These are phyloP conservation scores for Arrhopalites spinosus DNA, from an alignment of 2,888 invertebrate genomes.

Conservation along the genomic window DNA sequence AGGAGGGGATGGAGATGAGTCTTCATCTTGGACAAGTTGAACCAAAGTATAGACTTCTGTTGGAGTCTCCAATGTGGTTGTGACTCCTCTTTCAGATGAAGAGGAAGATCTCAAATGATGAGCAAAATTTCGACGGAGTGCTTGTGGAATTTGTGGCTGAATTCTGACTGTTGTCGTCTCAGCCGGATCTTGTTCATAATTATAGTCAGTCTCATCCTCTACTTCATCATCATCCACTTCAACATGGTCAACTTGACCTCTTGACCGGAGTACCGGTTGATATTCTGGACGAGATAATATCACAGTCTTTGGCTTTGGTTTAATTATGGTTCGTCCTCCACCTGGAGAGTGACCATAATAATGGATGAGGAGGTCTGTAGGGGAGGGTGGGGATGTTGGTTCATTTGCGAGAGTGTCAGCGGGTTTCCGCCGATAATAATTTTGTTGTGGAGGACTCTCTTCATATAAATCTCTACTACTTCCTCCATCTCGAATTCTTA, in stretches of 20 bases:
- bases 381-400: background rate
- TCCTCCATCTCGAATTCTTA: background rate
- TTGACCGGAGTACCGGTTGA: background rate
- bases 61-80: background rate
- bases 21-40: too few species aligned
- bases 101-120: background rate
- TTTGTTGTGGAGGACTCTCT: background rate
- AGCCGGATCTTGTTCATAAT: background rate
- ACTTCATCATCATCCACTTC: background rate
- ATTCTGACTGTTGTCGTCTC: background rate
- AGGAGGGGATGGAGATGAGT: background rate
- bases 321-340: too few species aligned
- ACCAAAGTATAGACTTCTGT: too few species aligned
- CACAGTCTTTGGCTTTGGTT: slow-evolving; percentile 5
- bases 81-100: background rate
- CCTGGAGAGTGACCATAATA: background rate
- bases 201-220: background rate
- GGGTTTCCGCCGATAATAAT: background rate
- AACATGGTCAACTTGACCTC: background rate
- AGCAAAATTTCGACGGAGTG: background rate
- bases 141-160: background rate
- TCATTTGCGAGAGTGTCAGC: background rate
- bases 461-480: background rate
- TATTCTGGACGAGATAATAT: background rate
- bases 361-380: background rate